Conservation (phyloP, 2,113 vertebrate species). For the Rhabdornis inornatus region DNA sequence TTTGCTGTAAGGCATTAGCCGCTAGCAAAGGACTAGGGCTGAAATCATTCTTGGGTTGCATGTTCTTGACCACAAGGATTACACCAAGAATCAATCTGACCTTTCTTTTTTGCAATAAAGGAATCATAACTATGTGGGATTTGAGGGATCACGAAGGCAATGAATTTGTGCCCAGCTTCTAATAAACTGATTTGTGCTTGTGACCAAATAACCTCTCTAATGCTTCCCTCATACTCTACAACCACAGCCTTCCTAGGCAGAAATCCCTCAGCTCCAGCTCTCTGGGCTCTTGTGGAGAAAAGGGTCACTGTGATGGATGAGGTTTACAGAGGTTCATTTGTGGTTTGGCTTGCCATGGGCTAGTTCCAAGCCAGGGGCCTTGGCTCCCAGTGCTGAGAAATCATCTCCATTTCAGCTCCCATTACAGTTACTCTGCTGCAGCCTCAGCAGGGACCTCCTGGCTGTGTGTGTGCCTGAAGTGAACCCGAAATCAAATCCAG, state of each 20-base stretch:
- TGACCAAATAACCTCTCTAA: neutral
- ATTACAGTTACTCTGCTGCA: neutral
- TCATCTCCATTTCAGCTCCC: neutral
- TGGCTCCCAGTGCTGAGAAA: neutral
- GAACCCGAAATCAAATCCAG: slow-evolving; percentile 6
- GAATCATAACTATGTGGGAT: neutral
- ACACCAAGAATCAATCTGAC: neutral
- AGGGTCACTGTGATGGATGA: neutral
- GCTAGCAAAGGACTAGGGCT: neutral
- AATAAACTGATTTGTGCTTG: neutral
- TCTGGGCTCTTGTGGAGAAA: neutral
- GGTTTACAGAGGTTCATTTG: neutral
- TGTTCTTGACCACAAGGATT: neutral
- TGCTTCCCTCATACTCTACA: neutral
- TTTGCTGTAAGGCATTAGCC: neutral
- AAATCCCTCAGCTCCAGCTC: neutral
- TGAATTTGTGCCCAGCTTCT: neutral
- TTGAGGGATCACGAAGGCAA: neutral
- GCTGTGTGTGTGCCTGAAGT: neutral
- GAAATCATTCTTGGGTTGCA: neutral
- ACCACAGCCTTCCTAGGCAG: neutral
- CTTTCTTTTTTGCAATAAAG: neutral
- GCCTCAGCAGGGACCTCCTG: neutral
- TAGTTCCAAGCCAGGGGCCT: neutral
- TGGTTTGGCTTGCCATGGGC: neutral